These are phyloP conservation scores for Cyclina sinensis DNA, from an alignment of 1,140 invertebrate species.

Conservation along the genomic window DNA sequence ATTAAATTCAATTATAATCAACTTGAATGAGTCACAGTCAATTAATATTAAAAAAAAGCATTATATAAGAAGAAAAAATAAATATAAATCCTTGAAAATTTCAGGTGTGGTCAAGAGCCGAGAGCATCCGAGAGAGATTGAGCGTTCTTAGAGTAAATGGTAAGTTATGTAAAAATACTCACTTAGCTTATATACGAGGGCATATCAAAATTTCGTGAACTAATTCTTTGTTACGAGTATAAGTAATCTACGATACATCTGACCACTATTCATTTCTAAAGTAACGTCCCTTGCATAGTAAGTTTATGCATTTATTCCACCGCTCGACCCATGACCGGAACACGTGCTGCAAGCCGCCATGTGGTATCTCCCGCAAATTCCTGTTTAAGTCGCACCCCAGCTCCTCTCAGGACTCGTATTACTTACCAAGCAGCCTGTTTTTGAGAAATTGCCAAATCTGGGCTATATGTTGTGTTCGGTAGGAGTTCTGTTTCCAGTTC, in stretches of 20 bases:
- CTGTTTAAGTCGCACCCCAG: conserved; percentile 2
- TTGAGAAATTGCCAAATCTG: conserved; percentile 34
- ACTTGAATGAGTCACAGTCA: too few relatives aligned
- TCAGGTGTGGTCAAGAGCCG: too few relatives aligned
- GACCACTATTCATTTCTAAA: neutral
- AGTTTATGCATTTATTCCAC: conserved; percentile 11
- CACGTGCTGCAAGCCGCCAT: conserved; percentile 1
- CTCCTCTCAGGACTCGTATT: neutral
- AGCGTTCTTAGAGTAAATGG: too few relatives aligned
- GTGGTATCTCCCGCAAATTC: conserved; percentile 18
- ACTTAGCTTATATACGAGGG: too few relatives aligned
- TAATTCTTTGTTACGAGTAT: too few relatives aligned
- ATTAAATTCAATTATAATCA: too few relatives aligned
- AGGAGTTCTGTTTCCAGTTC: neutral
- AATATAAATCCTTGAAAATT: too few relatives aligned
- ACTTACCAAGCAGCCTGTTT: conserved; percentile 17
- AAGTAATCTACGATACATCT: neutral
- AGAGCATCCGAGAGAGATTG: too few relatives aligned
- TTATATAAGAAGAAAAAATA: too few relatives aligned
- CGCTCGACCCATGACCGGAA: conserved; percentile 37
- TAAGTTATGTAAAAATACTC: too few relatives aligned
- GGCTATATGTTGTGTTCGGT: neutral
- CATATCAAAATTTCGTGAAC: too few relatives aligned
- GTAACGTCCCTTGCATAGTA: neutral
- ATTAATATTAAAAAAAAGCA: too few relatives aligned